Percentiles rank a stretch among this genome's conserved stretches.
Conservation (phyloP, 2,113 vertebrate species). For the Amazona guildingii region DNA sequence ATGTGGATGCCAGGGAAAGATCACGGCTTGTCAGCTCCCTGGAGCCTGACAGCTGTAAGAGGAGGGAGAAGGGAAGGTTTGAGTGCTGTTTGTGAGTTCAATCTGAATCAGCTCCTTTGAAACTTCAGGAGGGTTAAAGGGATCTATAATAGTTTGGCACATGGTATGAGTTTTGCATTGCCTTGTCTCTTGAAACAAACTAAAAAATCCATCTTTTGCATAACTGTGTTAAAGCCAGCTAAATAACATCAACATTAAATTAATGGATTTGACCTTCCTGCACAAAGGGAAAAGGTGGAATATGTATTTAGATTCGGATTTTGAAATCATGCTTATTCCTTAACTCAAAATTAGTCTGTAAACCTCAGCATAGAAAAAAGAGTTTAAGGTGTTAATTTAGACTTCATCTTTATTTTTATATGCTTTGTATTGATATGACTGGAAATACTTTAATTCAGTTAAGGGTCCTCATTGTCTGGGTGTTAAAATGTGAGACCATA, state of each 20-base stretch:
- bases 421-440: background rate
- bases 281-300: background rate
- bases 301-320: background rate
- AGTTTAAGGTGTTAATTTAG: background rate
- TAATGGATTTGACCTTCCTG: background rate
- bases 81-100: background rate
- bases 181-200: background rate
- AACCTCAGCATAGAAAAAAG: background rate
- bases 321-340: background rate
- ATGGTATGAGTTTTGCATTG: background rate
- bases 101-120: background rate
- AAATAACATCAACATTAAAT: background rate
- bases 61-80: background rate
- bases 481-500: background rate
- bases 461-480: background rate
- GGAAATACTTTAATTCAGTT: background rate
- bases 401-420: background rate
- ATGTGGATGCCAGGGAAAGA: constrained; percentile 45
- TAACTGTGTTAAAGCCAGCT: background rate
- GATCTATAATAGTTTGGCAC: background rate
- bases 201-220: background rate
- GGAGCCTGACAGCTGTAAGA: background rate
- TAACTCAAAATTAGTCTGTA: background rate
- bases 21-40: background rate
- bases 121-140: background rate